These are phyloP conservation scores for Charadrius vociferus DNA, from an alignment of 2,113 vertebrate genomes.

Conservation along the genomic window DNA sequence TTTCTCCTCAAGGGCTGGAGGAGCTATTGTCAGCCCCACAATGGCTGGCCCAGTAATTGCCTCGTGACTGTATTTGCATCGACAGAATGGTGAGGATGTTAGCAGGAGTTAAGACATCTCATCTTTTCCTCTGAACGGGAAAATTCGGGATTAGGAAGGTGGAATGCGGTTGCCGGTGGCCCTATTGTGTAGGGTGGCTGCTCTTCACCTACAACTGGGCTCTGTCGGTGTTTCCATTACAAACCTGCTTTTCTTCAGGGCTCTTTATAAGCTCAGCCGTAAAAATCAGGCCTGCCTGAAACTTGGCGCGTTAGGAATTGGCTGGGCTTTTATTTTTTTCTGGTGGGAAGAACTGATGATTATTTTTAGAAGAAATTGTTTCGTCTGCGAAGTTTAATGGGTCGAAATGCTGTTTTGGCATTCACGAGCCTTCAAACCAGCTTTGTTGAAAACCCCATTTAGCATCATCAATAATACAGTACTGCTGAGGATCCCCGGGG, in stretches of 20 bases:
- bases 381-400: conserved; percentile 27
- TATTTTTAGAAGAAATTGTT: conserved; percentile 60
- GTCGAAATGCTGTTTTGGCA: conserved; percentile 56
- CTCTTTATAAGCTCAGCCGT: conserved; percentile 32
- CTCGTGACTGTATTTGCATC: conserved; percentile 21
- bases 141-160: conserved; percentile 16
- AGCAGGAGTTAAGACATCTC: conserved; percentile 16
- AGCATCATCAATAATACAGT: conserved; percentile 32
- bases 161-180: not conserved
- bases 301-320: not conserved
- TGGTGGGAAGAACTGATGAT: conserved; percentile 34
- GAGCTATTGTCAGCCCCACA: conserved; percentile 38
- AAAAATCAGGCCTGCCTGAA: conserved; percentile 41
- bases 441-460: conserved; percentile 57
- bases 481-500: conserved; percentile 3
- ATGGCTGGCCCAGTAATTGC: conserved; percentile 37
- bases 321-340: conserved; percentile 27
- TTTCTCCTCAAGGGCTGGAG: not conserved
- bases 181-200: not conserved
- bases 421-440: not conserved
- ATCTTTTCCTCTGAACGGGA: not conserved
- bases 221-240: conserved; percentile 25
- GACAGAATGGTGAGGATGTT: conserved; percentile 2
- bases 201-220: not conserved
- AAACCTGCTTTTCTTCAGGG: conserved; percentile 49